Evolutionary conservation across 2,797 vertebrate species (phyloP), one percentile per base, ranked within the genome.

Genomic region (Sylvilagus floridanus): DNA sequence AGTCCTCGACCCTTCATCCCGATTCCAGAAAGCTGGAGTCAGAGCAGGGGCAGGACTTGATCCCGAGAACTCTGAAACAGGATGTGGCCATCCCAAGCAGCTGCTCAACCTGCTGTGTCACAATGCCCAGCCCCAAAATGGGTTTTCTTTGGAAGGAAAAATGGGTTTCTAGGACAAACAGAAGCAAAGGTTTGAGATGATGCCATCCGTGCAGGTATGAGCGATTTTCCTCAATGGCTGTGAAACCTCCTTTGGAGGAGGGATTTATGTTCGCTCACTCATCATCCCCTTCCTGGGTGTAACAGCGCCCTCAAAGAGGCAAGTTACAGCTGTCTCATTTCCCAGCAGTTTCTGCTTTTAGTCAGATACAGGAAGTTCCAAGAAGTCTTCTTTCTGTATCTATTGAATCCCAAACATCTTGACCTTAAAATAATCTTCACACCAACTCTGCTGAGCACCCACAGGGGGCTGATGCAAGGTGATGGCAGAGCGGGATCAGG

Each of bases 351-450:
- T 68, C 72, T 90, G 30, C 30, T 84, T 76, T 91, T 92, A 91
- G 57, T 78, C n/a, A 81, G 47, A 84, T 50, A 87, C 62, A 12
- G 10, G 7, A 79, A 65, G 52, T 22, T 83, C 62, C 10, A 77
- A 71, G 52, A 88, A 88, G 65, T 21, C 35, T 66, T 90, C 35
- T 76, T 28, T 32, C 52, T 89, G n/a, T n/a, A 94, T 63, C n/a
- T 71, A 30, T 68, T 79, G 65, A 84, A 35, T 91, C 14, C 28
- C 12, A 62, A 63, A 30, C 88, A 66, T 37, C 62, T 91, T 90
- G 76, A 89, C 13, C 5, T 93, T 93, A 79, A 86, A 91, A 86
- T 63, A 91, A 66, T 37, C 82, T 90, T 86, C 60, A 73, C 28
- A 63, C 76, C 42, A 75, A 62, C 32, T 66, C 52, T 42, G 52